Percentiles rank a stretch among this genome's conserved stretches.
Evolutionary conservation across 1,140 invertebrate genomes (phyloP).

Genomic region (Trichonephila clavata): DNA sequence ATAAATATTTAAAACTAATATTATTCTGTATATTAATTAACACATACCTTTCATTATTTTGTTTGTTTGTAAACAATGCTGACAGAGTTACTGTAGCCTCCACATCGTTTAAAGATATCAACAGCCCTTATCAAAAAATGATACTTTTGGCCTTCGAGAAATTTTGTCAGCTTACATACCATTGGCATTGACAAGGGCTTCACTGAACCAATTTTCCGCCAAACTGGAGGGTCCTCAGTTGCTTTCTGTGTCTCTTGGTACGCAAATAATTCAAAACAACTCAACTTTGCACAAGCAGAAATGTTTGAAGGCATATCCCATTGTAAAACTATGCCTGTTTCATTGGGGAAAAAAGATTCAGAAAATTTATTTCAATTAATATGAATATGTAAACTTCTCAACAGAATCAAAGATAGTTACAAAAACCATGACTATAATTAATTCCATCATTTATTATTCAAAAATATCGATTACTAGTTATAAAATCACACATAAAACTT

Average conservation of each 20-base stretch:
- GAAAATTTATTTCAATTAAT: too few relatives aligned
- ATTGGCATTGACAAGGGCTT: constrained; percentile 95
- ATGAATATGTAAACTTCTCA: too few relatives aligned
- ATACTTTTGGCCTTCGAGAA: constrained; percentile 92
- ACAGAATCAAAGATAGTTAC: too few relatives aligned
- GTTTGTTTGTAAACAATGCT: background rate
- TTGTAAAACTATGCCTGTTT: constrained; percentile 68
- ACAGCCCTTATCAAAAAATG: constrained; percentile 93
- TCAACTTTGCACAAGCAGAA: constrained; percentile 84
- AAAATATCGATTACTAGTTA: too few relatives aligned
- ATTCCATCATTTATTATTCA: too few relatives aligned
- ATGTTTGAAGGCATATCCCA: constrained; percentile 86
- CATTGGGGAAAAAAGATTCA: too few relatives aligned
- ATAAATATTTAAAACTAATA: too few relatives aligned
- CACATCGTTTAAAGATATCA: constrained; percentile 12
- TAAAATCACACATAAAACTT: too few relatives aligned
- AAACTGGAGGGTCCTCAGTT: constrained; percentile 84
- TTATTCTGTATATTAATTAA: too few relatives aligned
- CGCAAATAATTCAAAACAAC: constrained; percentile 94
- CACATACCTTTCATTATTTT: background rate
- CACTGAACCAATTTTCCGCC: constrained; percentile 97
- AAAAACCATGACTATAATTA: too few relatives aligned
- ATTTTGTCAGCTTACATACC: constrained; percentile 96
- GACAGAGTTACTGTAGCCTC: constrained; percentile 64
- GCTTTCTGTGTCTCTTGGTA: constrained; percentile 88